Evolutionary conservation across 2,888 invertebrate genomes (phyloP).

Genomic region (Tetramorium bicarinatum): DNA sequence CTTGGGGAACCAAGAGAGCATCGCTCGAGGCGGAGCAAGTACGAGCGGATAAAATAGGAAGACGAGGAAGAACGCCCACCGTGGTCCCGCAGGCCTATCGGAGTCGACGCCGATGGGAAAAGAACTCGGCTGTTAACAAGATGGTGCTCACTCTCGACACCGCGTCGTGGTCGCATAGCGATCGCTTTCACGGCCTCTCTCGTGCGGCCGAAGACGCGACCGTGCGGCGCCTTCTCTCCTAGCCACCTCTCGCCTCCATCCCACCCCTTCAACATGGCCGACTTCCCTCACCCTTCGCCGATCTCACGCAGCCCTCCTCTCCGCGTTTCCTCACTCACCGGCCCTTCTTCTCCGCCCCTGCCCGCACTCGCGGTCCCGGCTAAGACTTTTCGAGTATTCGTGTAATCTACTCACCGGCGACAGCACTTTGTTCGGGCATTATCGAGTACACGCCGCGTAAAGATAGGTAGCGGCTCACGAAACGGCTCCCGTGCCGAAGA

Average conservation of each 20-base stretch:
- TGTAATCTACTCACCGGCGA: conserved; percentile 77
- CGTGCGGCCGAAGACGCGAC: conserved; percentile 69
- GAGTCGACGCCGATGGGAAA: conserved; percentile 82
- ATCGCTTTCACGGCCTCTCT: conserved; percentile 67
- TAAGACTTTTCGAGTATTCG: conserved; percentile 78
- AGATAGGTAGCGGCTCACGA: conserved; percentile 77
- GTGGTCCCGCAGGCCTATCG: conserved; percentile 82
- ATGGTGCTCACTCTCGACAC: conserved; percentile 82
- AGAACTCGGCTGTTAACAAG: conserved; percentile 84
- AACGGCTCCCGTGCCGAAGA: conserved; percentile 77
- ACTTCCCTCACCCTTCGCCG: conserved; percentile 75
- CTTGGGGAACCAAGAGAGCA: conserved; percentile 66
- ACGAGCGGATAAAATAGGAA: conserved; percentile 83
- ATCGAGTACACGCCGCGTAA: conserved; percentile 82
- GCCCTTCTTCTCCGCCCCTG: conserved; percentile 17
- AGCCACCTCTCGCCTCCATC: conserved; percentile 62
- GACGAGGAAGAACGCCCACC: conserved; percentile 84
- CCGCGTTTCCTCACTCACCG: conserved; percentile 56
- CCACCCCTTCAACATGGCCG: conserved; percentile 83
- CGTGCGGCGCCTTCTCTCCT: conserved; percentile 67
- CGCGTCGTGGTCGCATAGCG: conserved; percentile 67
- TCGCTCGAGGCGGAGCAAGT: conserved; percentile 82
- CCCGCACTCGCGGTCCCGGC: conserved; percentile 49
- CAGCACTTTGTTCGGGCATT: conserved; percentile 82
- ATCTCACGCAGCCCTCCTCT: conserved; percentile 64